Evolutionary conservation across 2,113 vertebrate genomes (phyloP).

Genomic region (Elgaria multicarinata): DNA sequence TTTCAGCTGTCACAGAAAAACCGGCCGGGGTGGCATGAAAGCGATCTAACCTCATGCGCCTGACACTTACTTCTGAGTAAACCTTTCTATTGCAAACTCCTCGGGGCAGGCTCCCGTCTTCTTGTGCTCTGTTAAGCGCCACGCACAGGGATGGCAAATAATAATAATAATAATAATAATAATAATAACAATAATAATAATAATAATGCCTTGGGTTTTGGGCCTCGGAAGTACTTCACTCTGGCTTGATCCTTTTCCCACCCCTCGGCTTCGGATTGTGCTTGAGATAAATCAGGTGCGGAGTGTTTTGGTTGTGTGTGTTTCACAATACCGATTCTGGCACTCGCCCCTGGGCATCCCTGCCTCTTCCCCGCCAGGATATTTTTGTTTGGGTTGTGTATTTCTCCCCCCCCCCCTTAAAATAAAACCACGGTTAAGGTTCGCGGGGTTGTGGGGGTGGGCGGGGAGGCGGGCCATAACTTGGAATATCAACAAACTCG

Average conservation of each 20-base stretch:
- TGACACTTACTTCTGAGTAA: not conserved
- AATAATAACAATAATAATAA: not conserved
- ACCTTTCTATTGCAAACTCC: not conserved
- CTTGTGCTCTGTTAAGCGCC: not conserved
- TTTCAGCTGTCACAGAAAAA: not conserved
- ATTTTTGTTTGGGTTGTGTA: not conserved
- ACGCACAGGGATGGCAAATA: no score
- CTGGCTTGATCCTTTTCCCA: no score
- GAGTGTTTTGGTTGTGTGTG: no score
- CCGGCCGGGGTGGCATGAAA: no score
- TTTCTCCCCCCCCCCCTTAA: no score
- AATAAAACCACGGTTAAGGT: not conserved
- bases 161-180: no score
- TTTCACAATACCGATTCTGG: no score
- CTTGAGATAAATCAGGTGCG: no score
- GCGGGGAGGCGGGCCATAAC: constrained; percentile 43
- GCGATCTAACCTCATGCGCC: no score
- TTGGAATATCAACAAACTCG: constrained; percentile 52
- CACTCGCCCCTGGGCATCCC: not conserved
- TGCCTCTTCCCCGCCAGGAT: not conserved
- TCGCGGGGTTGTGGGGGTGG: no score
- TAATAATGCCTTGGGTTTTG: no score
- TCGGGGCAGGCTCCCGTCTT: not conserved
- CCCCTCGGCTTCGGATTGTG: no score
- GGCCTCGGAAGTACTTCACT: not conserved